A percentile compares a stretch with the other conserved stretches of the same genome.
Evolutionary conservation across 2,797 vertebrate genomes (phyloP).

Genomic region (Eulemur rubriventer): DNA sequence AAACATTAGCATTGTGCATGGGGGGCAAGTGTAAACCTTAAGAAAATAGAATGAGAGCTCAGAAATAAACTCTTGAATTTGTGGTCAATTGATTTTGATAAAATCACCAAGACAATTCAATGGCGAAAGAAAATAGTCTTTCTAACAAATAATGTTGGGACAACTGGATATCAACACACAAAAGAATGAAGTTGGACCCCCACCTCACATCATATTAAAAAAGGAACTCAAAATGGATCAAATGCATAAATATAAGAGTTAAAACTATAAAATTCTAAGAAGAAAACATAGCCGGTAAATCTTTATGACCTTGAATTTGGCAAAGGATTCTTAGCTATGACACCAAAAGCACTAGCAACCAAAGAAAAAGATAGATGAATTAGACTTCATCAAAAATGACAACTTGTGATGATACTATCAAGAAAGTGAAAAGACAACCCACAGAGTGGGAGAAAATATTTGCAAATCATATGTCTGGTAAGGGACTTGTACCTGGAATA

Average conservation of each 20-base stretch:
- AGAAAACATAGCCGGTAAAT: neutral
- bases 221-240: neutral
- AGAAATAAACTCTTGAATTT: neutral
- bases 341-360: neutral
- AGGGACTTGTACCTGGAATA: neutral
- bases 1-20: neutral
- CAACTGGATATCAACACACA: neutral
- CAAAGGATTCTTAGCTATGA: constrained; percentile 4
- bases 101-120: neutral
- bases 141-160: neutral
- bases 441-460: neutral
- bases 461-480: neutral
- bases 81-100: neutral
- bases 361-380: neutral
- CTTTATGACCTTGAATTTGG: neutral
- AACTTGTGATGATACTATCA: neutral
- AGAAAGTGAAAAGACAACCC: neutral
- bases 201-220: neutral
- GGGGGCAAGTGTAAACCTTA: neutral
- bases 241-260: neutral
- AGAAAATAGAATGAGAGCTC: neutral
- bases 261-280: neutral
- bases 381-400: neutral
- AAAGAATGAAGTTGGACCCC: neutral
- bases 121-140: neutral